Evolutionary conservation across 1,140 invertebrate species (phyloP).

Genomic region (Pemphigus obesinymphae): DNA sequence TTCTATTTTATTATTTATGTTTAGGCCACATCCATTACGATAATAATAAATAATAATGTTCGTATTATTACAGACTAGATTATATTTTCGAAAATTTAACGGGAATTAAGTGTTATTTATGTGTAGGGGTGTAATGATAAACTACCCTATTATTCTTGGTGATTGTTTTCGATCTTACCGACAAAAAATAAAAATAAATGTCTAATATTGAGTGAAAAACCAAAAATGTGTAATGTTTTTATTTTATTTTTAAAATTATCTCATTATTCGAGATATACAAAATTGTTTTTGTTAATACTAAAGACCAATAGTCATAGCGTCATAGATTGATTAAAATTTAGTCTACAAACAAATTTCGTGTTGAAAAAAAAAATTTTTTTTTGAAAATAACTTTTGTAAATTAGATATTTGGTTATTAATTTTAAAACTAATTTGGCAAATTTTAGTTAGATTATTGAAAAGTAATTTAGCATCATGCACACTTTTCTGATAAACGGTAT

Average conservation of each 20-base stretch:
- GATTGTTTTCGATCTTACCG: neutral
- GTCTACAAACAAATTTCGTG: too few species aligned
- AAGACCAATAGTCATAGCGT: too few species aligned
- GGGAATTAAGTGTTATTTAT: neutral
- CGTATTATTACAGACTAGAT: neutral
- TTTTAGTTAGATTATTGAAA: too few species aligned
- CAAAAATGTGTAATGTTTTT: neutral
- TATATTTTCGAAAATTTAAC: neutral
- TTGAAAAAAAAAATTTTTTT: too few species aligned
- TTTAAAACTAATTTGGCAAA: too few species aligned
- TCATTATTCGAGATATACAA: too few species aligned
- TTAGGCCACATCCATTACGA: neutral
- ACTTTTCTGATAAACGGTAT: too few species aligned
- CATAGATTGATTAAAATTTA: too few species aligned
- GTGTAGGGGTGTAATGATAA: neutral
- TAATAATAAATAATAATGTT: neutral
- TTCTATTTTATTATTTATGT: conserved; percentile 14
- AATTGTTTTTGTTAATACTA: too few species aligned
- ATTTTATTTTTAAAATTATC: neutral
- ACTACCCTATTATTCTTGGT: neutral
- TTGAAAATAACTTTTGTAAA: too few species aligned
- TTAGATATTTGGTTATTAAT: too few species aligned
- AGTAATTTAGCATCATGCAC: too few species aligned
- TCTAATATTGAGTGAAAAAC: neutral
- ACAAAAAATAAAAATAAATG: neutral